A percentile compares a stretch with the other conserved stretches of the same genome.
phyloP scores from a whole-genome alignment of 1,140 invertebrate species.

The Coenobita brevimanus region DNA sequence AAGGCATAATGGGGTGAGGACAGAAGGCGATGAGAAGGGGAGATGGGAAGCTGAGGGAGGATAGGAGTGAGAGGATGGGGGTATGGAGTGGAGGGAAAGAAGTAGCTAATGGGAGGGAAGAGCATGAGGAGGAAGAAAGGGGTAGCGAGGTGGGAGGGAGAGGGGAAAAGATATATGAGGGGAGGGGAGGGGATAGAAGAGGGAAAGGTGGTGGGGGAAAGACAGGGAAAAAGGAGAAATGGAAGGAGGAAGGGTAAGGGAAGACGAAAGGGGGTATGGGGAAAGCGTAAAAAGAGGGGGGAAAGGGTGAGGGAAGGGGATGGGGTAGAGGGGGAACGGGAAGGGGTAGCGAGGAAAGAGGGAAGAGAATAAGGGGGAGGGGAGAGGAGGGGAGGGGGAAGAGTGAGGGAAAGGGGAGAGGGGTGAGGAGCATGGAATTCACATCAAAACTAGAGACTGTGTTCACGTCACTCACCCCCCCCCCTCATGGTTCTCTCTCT shows the following conservation, averaged over 20 bases:
- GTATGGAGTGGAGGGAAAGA: not conserved
- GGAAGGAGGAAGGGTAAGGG: not conserved
- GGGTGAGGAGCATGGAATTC: not conserved
- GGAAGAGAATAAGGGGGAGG: too few relatives aligned
- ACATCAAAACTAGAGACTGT: too few relatives aligned
- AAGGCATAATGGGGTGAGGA: too few relatives aligned
- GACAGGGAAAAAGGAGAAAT: not conserved
- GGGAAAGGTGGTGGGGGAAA: not conserved
- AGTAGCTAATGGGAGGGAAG: not conserved
- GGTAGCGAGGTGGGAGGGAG: not conserved
- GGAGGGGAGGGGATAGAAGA: not conserved
- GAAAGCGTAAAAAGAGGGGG: not conserved
- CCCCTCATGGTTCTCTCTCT: too few relatives aligned
- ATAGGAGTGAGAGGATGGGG: too few relatives aligned
- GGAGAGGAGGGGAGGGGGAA: too few relatives aligned
- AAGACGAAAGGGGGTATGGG: not conserved
- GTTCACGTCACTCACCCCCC: not conserved
- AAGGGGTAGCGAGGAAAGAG: too few relatives aligned
- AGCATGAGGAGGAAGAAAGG: not conserved
- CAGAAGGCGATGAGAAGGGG: too few relatives aligned
- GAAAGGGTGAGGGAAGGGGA: not conserved
- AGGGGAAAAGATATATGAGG: not conserved
- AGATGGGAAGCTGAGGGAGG: too few relatives aligned
- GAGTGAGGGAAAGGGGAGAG: too few relatives aligned
- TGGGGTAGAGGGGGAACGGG: not conserved